Evolutionary conservation across 2,113 vertebrate species (phyloP).

Genomic region (Poecilia latipinna): DNA sequence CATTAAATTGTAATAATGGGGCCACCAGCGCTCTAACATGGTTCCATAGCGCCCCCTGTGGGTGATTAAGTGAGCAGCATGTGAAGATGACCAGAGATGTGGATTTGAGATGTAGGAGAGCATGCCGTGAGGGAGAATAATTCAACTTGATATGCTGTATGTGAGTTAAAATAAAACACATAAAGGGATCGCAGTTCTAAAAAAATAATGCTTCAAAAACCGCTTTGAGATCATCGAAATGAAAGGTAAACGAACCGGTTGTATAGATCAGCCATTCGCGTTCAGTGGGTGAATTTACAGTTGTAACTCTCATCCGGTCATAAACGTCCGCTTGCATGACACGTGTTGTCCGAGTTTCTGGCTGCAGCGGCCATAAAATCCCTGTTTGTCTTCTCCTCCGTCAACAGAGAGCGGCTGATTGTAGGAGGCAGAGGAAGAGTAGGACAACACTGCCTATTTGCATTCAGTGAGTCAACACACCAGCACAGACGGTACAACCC

Average conservation of each 20-base stretch:
- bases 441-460: conserved; percentile 49
- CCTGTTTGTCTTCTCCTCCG: conserved; percentile 45
- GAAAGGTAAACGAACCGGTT: not conserved
- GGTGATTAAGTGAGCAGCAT: conserved; percentile 16
- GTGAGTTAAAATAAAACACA: not conserved
- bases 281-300: conserved; percentile 24
- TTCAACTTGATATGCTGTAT: not conserved
- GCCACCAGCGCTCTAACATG: conserved; percentile 67
- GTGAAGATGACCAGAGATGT: not conserved
- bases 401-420: conserved; percentile 46
- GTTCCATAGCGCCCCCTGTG: conserved; percentile 77
- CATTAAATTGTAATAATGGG: conserved; percentile 74
- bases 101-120: not conserved
- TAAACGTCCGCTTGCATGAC: conserved; percentile 38
- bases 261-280: conserved; percentile 1
- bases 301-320: conserved; percentile 34
- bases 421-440: conserved; percentile 24
- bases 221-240: not conserved
- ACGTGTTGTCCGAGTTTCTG: conserved; percentile 16
- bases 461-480: conserved; percentile 48
- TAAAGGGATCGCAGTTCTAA: not conserved
- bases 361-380: conserved; percentile 46
- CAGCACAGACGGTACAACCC: conserved; percentile 34
- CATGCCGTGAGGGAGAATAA: not conserved
- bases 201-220: not conserved